Percentiles rank a stretch among this genome's conserved stretches.
Evolutionary conservation across 1,140 invertebrate genomes (phyloP).

Genomic region (Drosophila santomea): DNA sequence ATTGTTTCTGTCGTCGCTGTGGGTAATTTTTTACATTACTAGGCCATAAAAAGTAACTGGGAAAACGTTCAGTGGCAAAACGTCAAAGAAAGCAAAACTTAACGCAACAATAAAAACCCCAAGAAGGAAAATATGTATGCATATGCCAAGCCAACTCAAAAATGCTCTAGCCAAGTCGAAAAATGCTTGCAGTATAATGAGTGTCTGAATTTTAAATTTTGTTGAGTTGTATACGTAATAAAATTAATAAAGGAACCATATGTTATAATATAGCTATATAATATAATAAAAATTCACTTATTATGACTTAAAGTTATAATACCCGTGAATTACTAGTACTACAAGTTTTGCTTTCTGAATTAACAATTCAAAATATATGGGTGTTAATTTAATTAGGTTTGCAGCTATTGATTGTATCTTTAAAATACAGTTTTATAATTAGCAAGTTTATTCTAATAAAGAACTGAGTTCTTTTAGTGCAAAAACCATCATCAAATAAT

Average conservation of each 20-base stretch:
- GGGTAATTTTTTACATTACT: constrained; percentile 78
- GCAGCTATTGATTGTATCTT: background rate
- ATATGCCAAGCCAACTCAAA: background rate
- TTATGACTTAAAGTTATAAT: too few relatives aligned
- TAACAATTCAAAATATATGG: too few relatives aligned
- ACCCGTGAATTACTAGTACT: too few relatives aligned
- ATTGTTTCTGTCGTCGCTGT: constrained; percentile 60
- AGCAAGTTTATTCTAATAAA: background rate
- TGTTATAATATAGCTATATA: too few relatives aligned
- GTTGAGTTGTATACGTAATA: too few relatives aligned
- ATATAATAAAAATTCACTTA: background rate
- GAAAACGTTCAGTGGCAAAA: constrained; percentile 50
- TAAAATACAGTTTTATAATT: background rate
- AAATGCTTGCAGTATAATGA: background rate
- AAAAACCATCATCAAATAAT: too few relatives aligned
- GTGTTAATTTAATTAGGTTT: background rate
- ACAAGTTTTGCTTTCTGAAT: too few relatives aligned
- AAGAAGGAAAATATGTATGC: constrained; percentile 5
- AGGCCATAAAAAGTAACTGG: constrained; percentile 72
- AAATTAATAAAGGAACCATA: too few relatives aligned
- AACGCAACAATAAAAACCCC: constrained; percentile 40
- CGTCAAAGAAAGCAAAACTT: constrained; percentile 71
- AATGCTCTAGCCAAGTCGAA: constrained; percentile 40
- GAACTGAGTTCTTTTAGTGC: background rate
- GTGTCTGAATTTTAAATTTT: background rate